These are phyloP conservation scores for Drosophila peninsularis DNA, from an alignment of 2,888 invertebrate species.

Conservation along the genomic window DNA sequence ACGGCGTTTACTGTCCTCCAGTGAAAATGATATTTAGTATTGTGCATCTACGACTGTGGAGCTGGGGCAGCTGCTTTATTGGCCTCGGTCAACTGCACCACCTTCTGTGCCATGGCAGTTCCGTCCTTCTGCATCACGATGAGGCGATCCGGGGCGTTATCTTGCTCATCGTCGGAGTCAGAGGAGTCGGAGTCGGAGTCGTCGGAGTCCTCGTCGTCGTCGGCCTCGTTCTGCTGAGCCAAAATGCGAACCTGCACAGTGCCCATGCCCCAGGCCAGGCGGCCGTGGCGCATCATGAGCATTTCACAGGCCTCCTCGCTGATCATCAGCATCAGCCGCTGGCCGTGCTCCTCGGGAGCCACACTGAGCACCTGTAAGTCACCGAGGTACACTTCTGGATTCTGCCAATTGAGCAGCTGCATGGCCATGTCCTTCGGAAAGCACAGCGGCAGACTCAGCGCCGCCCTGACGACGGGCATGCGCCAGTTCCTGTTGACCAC, in stretches of 20 bases:
- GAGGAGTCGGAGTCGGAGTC: no score
- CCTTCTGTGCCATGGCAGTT: no score
- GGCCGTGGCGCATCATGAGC: fast-evolving
- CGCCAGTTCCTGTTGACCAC: not conserved
- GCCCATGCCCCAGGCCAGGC: not conserved
- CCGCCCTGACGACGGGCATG: not conserved
- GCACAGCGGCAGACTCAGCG: fast-evolving
- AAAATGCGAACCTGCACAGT: not conserved
- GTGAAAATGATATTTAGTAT: no score
- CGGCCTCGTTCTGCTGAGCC: not conserved
- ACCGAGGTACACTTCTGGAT: not conserved
- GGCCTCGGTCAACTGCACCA: no score
- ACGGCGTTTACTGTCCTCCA: no score
- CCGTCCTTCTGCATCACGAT: no score
- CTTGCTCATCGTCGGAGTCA: no score
- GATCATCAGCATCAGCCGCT: not conserved
- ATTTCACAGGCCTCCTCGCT: not conserved
- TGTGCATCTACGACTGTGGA: no score
- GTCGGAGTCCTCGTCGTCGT: no score
- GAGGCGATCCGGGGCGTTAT: no score
- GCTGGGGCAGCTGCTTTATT: no score
- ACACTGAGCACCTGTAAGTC: not conserved
- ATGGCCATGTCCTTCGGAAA: not conserved
- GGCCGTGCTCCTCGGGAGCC: fast-evolving
- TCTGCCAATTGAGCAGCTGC: not conserved